Evolutionary conservation across 1,140 invertebrate genomes (phyloP), one percentile per base, ranked within the genome.

Genomic region (Cyrtorhinus lividipennis): DNA sequence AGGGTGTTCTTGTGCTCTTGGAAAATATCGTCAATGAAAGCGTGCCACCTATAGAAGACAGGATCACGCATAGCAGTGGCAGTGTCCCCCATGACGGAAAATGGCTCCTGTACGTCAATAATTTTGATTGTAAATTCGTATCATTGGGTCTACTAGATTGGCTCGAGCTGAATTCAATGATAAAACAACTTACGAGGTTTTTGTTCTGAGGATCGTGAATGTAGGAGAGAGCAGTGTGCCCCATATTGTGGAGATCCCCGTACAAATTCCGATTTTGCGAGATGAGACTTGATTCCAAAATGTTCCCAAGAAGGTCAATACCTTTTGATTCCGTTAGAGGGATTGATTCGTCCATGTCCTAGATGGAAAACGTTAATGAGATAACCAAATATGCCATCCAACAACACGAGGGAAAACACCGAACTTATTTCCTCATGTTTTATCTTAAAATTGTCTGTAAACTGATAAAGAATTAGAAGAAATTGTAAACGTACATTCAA

Each of bases 21-120:
- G 76, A 91, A 91, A 3, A 92, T 75, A 59, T 88, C 81, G 68
- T 92, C 87, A 23, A 92, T 77, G 67, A 82, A 85, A 2, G 83
- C 81, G 68, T 92, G 90, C 84, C 84, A 90, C 70, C 85, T 81
- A 72, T 90, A 92, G 74, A 92, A 92, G 3, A 88, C 74, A 0
- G 90, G 89, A 73, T 92, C 90, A 8, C 88, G 78, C 86, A 88
- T 85, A 3, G 84, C 82, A 15, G 84, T 87, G 0, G 83, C 79
- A 0, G 80, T 75, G 68, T 86, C 84, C 22, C 81, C 83, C 78
- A 86, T 86, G 0, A 84, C 77, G 18, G 79, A 75, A 64, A 83
- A 83, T 2, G 76, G 76, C 73, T 85, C 81, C 77, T 81, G 24
- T 67, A 63, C 66, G 20, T 10, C 23, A 59, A 65, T 20, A 62